Conservation (phyloP, 2,888 invertebrate species). For the Papilio gigon region DNA sequence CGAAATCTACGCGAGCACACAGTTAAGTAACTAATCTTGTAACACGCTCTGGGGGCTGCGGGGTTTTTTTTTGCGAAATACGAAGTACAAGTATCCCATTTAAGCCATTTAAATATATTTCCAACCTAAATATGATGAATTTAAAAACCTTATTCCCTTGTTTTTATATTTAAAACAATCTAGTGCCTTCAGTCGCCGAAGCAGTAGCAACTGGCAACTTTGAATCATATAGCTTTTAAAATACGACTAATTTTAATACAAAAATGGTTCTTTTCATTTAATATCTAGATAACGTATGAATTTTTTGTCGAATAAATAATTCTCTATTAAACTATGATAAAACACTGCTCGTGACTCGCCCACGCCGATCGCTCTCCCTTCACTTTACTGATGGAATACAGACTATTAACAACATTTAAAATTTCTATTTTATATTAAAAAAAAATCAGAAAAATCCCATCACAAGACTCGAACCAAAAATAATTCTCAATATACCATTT, state of each 20-base stretch:
- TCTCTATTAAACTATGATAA: constrained; percentile 1
- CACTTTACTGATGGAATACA: neutral
- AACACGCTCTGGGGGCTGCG: constrained; percentile 24
- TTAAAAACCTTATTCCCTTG: constrained; percentile 12
- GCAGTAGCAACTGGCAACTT: neutral
- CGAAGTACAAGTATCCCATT: neutral
- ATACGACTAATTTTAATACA: neutral
- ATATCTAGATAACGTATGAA: constrained; percentile 4
- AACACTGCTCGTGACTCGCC: neutral
- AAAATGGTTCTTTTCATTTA: constrained; percentile 1
- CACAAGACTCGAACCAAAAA: neutral
- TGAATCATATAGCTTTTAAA: neutral
- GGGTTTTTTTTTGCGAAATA: neutral
- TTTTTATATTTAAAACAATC: constrained; percentile 3
- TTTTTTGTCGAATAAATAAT: constrained; percentile 8
- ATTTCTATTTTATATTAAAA: too few relatives aligned
- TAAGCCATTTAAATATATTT: neutral
- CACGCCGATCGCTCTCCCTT: neutral
- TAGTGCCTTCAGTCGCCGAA: neutral
- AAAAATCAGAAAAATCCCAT: neutral
- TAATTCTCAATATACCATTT: neutral
- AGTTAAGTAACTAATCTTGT: constrained; percentile 45
- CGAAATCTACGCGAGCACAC: constrained; percentile 53
- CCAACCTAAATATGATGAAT: neutral
- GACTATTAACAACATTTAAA: neutral